phyloP scores from a whole-genome alignment of 1,140 invertebrate genomes.

The Saccostrea glomerata region DNA sequence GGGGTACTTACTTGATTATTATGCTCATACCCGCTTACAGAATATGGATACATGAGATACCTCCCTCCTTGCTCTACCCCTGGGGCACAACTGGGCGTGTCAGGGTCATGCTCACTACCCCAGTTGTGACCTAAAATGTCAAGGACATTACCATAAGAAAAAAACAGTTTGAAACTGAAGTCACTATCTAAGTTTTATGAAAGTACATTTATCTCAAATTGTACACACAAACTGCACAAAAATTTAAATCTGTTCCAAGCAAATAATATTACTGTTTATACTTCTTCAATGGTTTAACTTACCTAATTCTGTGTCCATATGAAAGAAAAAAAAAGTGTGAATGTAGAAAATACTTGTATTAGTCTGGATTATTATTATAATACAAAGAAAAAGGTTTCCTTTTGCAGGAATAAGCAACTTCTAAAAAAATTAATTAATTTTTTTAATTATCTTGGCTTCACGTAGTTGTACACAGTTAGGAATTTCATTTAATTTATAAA shows the following conservation, averaged over 20 bases:
- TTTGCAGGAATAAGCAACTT: neutral
- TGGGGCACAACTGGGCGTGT: constrained; percentile 95
- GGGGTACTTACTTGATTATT: constrained; percentile 92
- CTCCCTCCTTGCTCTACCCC: constrained; percentile 92
- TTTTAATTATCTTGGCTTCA: neutral
- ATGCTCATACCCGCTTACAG: constrained; percentile 96
- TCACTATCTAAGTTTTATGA: neutral
- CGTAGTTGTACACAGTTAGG: constrained; percentile 6
- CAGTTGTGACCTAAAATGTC: constrained; percentile 92
- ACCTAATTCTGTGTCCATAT: constrained; percentile 12
- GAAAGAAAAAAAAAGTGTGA: neutral
- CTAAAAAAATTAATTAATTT: neutral
- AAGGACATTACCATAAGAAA: neutral
- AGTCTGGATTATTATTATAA: neutral
- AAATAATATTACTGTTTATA: no score
- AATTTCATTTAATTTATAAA: no score
- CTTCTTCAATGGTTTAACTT: neutral
- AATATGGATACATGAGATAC: constrained; percentile 98
- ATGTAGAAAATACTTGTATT: no score
- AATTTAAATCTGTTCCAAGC: neutral
- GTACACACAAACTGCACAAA: neutral
- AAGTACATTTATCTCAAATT: neutral
- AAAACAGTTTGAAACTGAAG: neutral
- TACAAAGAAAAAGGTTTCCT: neutral
- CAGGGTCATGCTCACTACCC: constrained; percentile 98